Evolutionary conservation across 2,888 invertebrate genomes (phyloP), one percentile per base, ranked within the genome.

Genomic region (Dascillus cervinus): DNA sequence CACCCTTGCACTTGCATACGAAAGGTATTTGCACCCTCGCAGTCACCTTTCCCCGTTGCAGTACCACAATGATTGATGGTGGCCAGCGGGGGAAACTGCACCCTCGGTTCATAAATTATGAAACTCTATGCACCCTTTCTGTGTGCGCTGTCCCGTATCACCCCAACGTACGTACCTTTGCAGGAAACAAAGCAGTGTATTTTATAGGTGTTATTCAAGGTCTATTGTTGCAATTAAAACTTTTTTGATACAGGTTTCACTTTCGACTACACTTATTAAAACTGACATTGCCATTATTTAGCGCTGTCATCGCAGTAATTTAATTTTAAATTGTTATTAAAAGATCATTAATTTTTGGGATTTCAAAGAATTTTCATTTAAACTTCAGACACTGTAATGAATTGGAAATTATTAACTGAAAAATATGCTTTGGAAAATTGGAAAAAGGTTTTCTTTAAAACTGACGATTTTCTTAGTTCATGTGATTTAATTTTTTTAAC

Each of bases 61-160:
- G 53, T 58, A 56, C 59, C 61, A 55, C 57, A 53, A 62, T 64
- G 63, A 64, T 64, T 64, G 63, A 64, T 64, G 60, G 60, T 53
- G 57, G 58, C 53, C 54, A 50, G 55, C 49, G 47, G 60, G 62
- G n/a, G 60, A 57, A 55, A 52, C 54, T 58, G 58, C 55, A 55
- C 59, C 59, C 62, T 57, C 55, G 52, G 42, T 55, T 57, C 60
- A 63, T 63, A 63, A 62, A 62, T 63, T 62, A 62, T 58, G 29
- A 25, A 27, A 36, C 27, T 40, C 41, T 32, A 28, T 47, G 46
- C 49, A 61, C 62, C 62, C 62, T 61, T 62, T 62, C 53, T 50
- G 34, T 38, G 38, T 38, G 34, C 38, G 34, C 23, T 30, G 12
- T 33, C 23, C 34, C 34, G 31, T 38, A 31, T 30, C 38, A 34